Base-by-base conservation (phyloP, 2,797 vertebrate genomes). In the Phoebastria nigripes region DNA sequence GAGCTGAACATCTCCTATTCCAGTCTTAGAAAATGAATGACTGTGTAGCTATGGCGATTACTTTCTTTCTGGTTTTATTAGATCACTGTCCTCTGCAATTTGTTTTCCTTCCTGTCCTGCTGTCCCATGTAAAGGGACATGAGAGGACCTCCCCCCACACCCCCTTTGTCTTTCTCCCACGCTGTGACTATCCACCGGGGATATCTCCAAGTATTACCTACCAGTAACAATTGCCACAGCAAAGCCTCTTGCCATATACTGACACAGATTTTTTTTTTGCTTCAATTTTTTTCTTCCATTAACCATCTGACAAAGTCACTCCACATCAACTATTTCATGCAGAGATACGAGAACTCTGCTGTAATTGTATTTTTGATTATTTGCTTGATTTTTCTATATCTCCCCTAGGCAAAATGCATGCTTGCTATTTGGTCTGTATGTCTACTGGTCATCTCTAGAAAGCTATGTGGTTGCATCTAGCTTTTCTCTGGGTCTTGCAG, bases 41-140 rank as follows among this genome's bases (percentile, higher is more conserved):
- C 77, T 88, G 19, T 0, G 5, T 87, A 88, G 69, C 83, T 78
- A 70, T 82, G 72, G 79, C 7, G 6, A 79, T 95, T 85, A 51
- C 71, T 91, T 96, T 62, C 55, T 90, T 91, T 92, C 52, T 82
- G n/a, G 11, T 86, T 95, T 95, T 96, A 62, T 93, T 93, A 89
- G 72, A 51, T 95, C 76, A 29, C 59, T 81, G 65, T 78, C 61
- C 61, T 81, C 70, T 29, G 46, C 58, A 91, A 82, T 94, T 94
- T 91, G 54, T 83, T 94, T 96, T 93, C 55, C 66, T 90, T 95
- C 77, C 89, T 87, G 37, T 94, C 73, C 62, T 79, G 42, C 76
- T 82, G 49, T 74, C 76, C 12, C 0, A 0, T 20, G 28, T n/a
- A 65, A 49, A 84, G 54, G 25, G 42, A 54, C 39, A 24, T 0